Evolutionary conservation across 1,140 invertebrate genomes (phyloP).

Genomic region (Zaprionus davidi): DNA sequence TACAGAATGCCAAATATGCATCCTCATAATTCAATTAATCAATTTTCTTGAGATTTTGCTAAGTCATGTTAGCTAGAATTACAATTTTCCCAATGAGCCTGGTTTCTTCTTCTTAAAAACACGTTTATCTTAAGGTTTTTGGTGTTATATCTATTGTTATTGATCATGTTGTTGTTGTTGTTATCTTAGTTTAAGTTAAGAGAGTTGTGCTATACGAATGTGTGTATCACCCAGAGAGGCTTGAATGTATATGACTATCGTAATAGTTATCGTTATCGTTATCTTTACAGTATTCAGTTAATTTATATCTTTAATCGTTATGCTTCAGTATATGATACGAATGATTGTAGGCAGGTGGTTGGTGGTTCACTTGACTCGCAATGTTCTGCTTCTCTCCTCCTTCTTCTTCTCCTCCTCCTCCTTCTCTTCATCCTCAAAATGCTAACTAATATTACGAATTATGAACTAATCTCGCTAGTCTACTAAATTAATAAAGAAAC

Average conservation of each 20-base stretch:
- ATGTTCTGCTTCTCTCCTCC: conserved; percentile 33
- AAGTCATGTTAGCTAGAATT: conserved; percentile 31
- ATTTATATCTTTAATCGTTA: conserved; percentile 16
- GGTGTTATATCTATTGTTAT: conserved; percentile 2
- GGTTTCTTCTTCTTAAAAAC: conserved; percentile 26
- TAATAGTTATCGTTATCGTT: conserved; percentile 46
- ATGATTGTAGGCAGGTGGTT: conserved; percentile 82
- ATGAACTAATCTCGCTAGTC: conserved; percentile 34
- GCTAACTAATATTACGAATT: conserved; percentile 60
- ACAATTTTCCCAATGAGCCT: conserved; percentile 10
- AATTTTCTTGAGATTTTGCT: conserved; percentile 25
- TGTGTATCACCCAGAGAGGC: conserved; percentile 49
- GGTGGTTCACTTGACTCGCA: conserved; percentile 77
- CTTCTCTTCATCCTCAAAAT: conserved; percentile 32
- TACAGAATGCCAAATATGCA: conserved; percentile 17
- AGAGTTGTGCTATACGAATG: conserved; percentile 57
- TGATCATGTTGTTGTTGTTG: conserved; percentile 33
- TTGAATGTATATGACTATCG: conserved; percentile 38
- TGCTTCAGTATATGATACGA: conserved; percentile 69
- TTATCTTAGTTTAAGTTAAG: conserved; percentile 48
- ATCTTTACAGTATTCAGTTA: conserved; percentile 13
- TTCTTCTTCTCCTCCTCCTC: conserved; percentile 1
- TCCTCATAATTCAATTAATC: conserved; percentile 16
- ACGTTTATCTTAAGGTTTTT: conserved; percentile 7
- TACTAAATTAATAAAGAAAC: conserved; percentile 52